Conservation (phyloP, 2,113 vertebrate genomes). For the Ammospiza caudacuta region DNA sequence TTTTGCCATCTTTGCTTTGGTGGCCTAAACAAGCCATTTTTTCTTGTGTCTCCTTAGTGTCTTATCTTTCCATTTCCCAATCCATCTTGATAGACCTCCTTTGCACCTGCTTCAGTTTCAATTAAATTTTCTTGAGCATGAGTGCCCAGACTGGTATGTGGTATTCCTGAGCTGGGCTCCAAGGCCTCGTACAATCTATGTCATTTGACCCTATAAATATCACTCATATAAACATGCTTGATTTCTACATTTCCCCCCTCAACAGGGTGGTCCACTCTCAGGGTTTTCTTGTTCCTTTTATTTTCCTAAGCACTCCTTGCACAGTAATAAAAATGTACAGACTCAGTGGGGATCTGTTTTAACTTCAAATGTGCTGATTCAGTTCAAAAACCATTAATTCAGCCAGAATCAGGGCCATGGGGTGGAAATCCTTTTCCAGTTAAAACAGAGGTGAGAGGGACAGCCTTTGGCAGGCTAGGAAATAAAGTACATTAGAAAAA, state of each 20-base stretch:
- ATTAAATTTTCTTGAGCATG: not conserved
- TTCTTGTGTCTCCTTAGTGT: not conserved
- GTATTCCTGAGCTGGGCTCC: slow-evolving; percentile 10
- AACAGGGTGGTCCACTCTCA: slow-evolving; percentile 57
- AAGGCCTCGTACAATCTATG: not conserved
- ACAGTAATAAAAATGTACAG: slow-evolving; percentile 69
- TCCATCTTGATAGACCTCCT: not conserved
- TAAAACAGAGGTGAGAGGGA: slow-evolving; percentile 59
- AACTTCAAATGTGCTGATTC: slow-evolving; percentile 67
- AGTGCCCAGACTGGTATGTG: not conserved
- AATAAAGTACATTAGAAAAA: not conserved
- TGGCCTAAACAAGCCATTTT: not conserved
- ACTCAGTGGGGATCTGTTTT: slow-evolving; percentile 63
- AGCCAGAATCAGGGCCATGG: slow-evolving; percentile 39
- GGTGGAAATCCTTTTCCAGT: slow-evolving; percentile 67
- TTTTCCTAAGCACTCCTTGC: slow-evolving; percentile 66
- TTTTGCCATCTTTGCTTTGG: not conserved
- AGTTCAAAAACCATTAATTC: slow-evolving; percentile 66
- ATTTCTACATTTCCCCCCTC: slow-evolving; percentile 36
- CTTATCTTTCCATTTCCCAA: not conserved
- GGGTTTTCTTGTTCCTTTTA: slow-evolving; percentile 58
- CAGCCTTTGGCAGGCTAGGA: slow-evolving; percentile 34
- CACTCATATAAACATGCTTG: slow-evolving; percentile 18
- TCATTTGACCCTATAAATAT: slow-evolving; percentile 49
- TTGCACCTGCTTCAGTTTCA: slow-evolving; percentile 58